These are phyloP conservation scores for Styela clava DNA, from an alignment of 23 tunicate species.

Conservation along the genomic window DNA sequence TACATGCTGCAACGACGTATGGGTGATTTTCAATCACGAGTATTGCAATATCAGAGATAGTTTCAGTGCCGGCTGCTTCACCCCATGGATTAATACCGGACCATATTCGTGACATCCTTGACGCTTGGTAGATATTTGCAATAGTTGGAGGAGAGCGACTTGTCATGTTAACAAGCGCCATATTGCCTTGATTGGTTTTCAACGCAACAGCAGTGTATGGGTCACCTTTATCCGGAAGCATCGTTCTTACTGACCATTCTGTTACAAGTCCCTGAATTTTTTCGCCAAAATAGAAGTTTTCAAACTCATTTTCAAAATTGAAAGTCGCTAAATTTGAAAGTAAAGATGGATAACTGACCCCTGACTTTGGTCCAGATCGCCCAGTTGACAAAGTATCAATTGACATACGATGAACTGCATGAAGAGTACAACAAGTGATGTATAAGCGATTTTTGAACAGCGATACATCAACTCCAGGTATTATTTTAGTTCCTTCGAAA, in stretches of 20 bases:
- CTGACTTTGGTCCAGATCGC: not conserved
- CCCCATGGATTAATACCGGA: constrained; percentile 88
- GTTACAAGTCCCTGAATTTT: constrained; percentile 18
- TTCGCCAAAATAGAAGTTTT: constrained; percentile 51
- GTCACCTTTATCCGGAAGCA: not conserved
- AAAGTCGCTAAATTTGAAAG: constrained; percentile 23
- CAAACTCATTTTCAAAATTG: constrained; percentile 20
- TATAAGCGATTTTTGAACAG: constrained; percentile 26
- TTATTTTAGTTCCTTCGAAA: constrained; percentile 55
- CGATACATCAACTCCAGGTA: constrained; percentile 59
- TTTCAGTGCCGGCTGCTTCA: constrained; percentile 41
- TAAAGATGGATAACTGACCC: constrained; percentile 36
- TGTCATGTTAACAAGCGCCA: constrained; percentile 49
- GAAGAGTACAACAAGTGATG: constrained; percentile 58
- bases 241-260: not conserved
- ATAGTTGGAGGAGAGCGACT: constrained; percentile 15
- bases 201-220: constrained; percentile 34
- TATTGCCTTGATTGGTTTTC: constrained; percentile 23
- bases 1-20: constrained; percentile 37
- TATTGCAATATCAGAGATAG: constrained; percentile 29
- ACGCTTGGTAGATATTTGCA: constrained; percentile 45
- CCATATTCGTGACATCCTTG: constrained; percentile 57
- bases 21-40: constrained; percentile 26
- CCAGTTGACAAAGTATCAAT: constrained; percentile 16
- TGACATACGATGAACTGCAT: constrained; percentile 54